Evolutionary conservation across 2,888 invertebrate species (phyloP), one percentile per base, ranked within the genome.

Genomic region (Bruchidius siliquastri): DNA sequence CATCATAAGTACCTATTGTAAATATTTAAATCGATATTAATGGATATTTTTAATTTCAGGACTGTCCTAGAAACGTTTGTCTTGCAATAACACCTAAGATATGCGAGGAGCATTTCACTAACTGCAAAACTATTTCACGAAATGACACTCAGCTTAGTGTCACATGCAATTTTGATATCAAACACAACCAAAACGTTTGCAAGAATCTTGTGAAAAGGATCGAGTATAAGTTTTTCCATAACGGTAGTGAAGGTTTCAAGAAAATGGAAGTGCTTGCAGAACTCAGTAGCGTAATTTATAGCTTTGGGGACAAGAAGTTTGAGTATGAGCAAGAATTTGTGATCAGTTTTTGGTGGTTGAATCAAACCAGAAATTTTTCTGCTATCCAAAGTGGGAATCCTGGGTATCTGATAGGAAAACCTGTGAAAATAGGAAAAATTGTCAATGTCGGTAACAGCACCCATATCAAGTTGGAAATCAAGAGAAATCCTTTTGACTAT

Each of bases 391-490:
- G 95, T 86, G 95, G 95, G 1, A 93, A 92, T 84, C 94, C 94
- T 0, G 95, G 95, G 2, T 96, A 96, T 81, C 82, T 90, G 6
- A 79, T 87, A 2, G 91, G 92, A 8, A 89, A 90, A 78, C 94
- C 94, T 0, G 86, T 95, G 49, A 84, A 90, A 73, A 83, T 84
- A 32, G 89, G 88, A 69, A 84, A 75, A 74, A 71, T 83, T 49
- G 86, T 88, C 21, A 80, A 79, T 78, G 81, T 86, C 73, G 86
- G 87, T 0, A 81, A 85, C 8, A 74, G 81, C 68, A 77, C 79
- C n/a, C 75, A 79, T 71, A 73, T 74, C 13, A 73, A 72, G 67
- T 72, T 76, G 30, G 77, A 75, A 75, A 76, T 83, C 71, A 68
- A 74, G 74, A 73, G 85, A 77, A 79, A 81, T 72, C 72, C 79